Percentiles rank a stretch among this genome's conserved stretches.
These are phyloP conservation scores for Aproaerema taeniolella DNA, from an alignment of 2,888 invertebrate genomes.

Conservation along the genomic window DNA sequence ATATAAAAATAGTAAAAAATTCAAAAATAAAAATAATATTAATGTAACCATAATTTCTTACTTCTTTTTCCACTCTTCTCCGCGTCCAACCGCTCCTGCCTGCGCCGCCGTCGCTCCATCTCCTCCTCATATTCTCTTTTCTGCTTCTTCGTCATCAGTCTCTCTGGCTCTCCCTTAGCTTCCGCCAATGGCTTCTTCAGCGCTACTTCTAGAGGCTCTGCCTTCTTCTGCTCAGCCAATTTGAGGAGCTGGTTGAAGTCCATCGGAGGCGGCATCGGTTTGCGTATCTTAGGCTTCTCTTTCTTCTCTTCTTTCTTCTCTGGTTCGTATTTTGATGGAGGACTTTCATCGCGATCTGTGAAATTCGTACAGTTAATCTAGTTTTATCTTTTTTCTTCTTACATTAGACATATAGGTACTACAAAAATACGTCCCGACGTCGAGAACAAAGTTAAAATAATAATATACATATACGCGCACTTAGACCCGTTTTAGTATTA, in stretches of 20 bases:
- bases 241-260: conserved; percentile 88
- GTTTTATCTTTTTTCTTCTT: conserved; percentile 22
- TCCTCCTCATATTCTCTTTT: conserved; percentile 85
- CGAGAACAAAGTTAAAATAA: too few species aligned
- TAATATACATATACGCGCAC: too few species aligned
- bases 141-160: conserved; percentile 89
- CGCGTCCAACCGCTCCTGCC: conserved; percentile 56
- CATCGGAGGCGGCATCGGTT: conserved; percentile 83
- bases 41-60: conserved; percentile 23
- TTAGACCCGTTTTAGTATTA: too few species aligned
- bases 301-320: conserved; percentile 61
- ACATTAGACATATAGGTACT: too few species aligned
- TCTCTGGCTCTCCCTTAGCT: conserved; percentile 79
- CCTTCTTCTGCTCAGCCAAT: conserved; percentile 89
- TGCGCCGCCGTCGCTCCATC: conserved; percentile 78
- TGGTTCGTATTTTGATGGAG: conserved; percentile 55
- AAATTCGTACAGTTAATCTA: too few species aligned
- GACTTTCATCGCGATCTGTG: conserved; percentile 44
- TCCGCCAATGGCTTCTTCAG: conserved; percentile 36
- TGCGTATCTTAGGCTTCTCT: conserved; percentile 78
- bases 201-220: conserved; percentile 81
- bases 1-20: neutral
- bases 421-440: too few species aligned
- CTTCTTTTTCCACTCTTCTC: conserved; percentile 45
- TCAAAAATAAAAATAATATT: conserved; percentile 1